Evolutionary conservation across 2,113 vertebrate genomes (phyloP).

Genomic region (Rhynchomys soricoides): DNA sequence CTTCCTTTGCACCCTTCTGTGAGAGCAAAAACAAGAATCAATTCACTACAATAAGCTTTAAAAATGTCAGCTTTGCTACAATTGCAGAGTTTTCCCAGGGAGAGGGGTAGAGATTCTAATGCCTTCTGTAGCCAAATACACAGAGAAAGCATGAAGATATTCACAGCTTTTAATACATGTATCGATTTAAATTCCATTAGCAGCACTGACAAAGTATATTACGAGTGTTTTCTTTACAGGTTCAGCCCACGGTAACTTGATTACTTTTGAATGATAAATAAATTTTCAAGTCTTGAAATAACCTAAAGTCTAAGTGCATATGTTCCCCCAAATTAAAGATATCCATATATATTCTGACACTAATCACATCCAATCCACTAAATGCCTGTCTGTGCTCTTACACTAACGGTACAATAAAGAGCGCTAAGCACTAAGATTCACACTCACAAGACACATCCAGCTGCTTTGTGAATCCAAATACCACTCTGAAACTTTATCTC

Average conservation of each 20-base stretch:
- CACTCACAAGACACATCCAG: background rate
- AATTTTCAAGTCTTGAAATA: background rate
- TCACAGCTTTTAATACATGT: background rate
- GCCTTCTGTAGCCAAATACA: background rate
- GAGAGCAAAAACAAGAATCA: slow-evolving; percentile 10
- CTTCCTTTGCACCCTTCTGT: background rate
- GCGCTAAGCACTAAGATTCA: background rate
- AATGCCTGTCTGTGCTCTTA: background rate
- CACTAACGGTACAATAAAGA: background rate
- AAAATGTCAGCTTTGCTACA: slow-evolving; percentile 6
- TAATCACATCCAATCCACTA: background rate
- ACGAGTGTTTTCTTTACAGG: background rate
- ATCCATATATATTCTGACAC: background rate
- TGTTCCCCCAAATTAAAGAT: slow-evolving; percentile 28
- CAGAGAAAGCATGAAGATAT: background rate
- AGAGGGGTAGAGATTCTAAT: background rate
- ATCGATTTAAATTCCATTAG: background rate
- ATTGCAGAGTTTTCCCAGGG: background rate
- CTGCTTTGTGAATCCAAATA: background rate
- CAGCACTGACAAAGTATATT: background rate
- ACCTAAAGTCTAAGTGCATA: background rate
- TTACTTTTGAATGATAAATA: background rate
- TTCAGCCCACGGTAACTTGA: background rate
- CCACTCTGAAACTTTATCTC: slow-evolving; percentile 6
- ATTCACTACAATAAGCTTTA: background rate